These are phyloP conservation scores for Ctenodactylus gundi DNA, from an alignment of 2,113 vertebrate genomes.

Conservation along the genomic window DNA sequence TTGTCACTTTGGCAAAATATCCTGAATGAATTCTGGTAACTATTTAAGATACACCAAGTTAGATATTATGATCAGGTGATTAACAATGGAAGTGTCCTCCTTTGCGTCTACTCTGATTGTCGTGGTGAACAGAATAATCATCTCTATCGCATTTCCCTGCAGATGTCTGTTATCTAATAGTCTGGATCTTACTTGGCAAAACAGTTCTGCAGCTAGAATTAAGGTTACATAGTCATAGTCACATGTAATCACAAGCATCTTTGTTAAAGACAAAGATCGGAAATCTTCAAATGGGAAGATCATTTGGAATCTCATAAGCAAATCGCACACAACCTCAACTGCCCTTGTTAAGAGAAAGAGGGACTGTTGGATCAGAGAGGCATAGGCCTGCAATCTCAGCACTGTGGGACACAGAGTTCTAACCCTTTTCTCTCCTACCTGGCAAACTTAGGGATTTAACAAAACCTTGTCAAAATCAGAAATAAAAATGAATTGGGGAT, in stretches of 20 bases:
- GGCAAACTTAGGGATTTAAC: too few species aligned
- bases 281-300: too few species aligned
- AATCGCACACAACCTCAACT: too few species aligned
- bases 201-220: neutral
- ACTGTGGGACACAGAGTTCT: too few species aligned
- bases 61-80: neutral
- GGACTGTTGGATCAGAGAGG: too few species aligned
- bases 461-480: too few species aligned
- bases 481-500: too few species aligned
- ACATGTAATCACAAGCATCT: neutral
- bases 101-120: neutral
- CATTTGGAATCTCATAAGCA: too few species aligned
- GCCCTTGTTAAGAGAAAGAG: neutral
- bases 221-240: neutral
- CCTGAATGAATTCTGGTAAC: neutral
- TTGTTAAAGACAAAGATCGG: neutral
- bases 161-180: neutral
- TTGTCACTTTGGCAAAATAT: constrained; percentile 65
- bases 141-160: neutral
- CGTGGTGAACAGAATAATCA: neutral
- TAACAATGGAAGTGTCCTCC: too few species aligned
- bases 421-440: too few species aligned
- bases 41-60: constrained; percentile 64
- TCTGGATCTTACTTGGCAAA: neutral
- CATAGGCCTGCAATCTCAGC: too few species aligned